Conservation (phyloP, 2,888 invertebrate species). For the Spodoptera picta region DNA sequence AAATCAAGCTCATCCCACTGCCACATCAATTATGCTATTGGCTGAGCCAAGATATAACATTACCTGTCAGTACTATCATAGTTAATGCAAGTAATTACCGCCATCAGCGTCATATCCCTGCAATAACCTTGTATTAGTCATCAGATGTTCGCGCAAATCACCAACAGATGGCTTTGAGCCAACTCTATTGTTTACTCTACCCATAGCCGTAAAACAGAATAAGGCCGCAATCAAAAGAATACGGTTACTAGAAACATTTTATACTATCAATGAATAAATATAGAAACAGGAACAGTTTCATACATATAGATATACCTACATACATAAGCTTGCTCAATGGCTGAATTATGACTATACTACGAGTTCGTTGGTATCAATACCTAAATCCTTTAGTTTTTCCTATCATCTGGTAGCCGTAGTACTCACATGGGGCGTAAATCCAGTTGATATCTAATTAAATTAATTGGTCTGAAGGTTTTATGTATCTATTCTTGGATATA, state of each 20-base stretch:
- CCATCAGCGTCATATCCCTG: conserved; percentile 60
- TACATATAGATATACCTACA: conserved; percentile 2
- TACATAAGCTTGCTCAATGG: conserved; percentile 4
- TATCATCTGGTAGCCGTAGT: no score
- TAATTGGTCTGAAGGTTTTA: not conserved
- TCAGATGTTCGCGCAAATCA: conserved; percentile 59
- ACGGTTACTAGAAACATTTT: conserved; percentile 32
- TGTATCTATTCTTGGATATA: conserved; percentile 6
- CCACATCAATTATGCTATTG: conserved; percentile 19
- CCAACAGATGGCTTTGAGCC: conserved; percentile 75
- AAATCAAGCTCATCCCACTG: conserved; percentile 15
- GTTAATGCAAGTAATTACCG: conserved; percentile 53
- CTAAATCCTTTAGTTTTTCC: not conserved
- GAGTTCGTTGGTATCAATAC: conserved; percentile 10
- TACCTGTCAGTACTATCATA: conserved; percentile 21
- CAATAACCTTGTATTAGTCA: conserved; percentile 72
- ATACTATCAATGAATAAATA: conserved; percentile 42
- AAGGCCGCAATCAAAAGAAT: conserved; percentile 60
- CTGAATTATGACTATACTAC: not conserved
- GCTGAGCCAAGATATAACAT: conserved; percentile 23
- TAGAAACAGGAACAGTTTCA: conserved; percentile 36
- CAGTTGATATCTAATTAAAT: conserved; percentile 5
- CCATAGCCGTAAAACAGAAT: conserved; percentile 68
- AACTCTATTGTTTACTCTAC: conserved; percentile 75
- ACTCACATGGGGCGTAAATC: not conserved